Percentiles rank a stretch among this genome's conserved stretches.
phyloP scores from a whole-genome alignment of 2,113 vertebrate species.

The Bostrychus sinensis region DNA sequence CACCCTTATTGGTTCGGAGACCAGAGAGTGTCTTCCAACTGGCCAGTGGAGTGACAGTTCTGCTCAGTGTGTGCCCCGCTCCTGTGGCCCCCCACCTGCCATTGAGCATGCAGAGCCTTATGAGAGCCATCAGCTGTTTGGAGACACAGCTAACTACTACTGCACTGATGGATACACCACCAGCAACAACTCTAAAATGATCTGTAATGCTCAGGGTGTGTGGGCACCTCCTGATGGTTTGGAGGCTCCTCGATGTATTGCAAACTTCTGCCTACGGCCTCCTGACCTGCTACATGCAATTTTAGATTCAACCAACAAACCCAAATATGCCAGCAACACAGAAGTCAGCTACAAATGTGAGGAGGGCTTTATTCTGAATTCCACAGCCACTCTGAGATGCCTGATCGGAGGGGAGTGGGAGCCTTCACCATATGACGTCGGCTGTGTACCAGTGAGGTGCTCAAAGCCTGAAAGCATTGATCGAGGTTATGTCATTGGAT shows the following conservation, averaged over 20 bases:
- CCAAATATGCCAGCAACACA: conserved; percentile 87
- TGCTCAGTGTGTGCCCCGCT: conserved; percentile 91
- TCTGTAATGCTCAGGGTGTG: conserved; percentile 89
- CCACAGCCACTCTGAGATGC: conserved; percentile 88
- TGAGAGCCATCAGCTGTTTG: conserved; percentile 90
- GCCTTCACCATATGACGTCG: conserved; percentile 87
- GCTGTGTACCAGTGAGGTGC: conserved; percentile 92
- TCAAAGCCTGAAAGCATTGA: conserved; percentile 85
- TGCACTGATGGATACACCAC: conserved; percentile 92
- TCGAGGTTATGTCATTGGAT: conserved; percentile 89
- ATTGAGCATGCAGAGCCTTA: conserved; percentile 91
- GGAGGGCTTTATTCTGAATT: conserved; percentile 94
- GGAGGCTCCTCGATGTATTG: conserved; percentile 86
- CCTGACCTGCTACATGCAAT: conserved; percentile 86
- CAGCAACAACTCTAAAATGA: conserved; percentile 88
- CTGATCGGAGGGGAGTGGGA: conserved; percentile 90
- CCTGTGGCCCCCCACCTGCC: conserved; percentile 91
- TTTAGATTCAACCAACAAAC: conserved; percentile 89
- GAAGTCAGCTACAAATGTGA: conserved; percentile 93
- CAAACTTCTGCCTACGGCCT: conserved; percentile 93
- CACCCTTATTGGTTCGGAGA: conserved; percentile 87
- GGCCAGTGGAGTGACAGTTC: conserved; percentile 87
- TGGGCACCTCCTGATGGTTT: conserved; percentile 89
- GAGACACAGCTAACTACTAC: conserved; percentile 92
- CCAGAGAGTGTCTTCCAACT: conserved; percentile 85